Conservation (phyloP, 2,797 vertebrate genomes). For the Lithobates pipiens region DNA sequence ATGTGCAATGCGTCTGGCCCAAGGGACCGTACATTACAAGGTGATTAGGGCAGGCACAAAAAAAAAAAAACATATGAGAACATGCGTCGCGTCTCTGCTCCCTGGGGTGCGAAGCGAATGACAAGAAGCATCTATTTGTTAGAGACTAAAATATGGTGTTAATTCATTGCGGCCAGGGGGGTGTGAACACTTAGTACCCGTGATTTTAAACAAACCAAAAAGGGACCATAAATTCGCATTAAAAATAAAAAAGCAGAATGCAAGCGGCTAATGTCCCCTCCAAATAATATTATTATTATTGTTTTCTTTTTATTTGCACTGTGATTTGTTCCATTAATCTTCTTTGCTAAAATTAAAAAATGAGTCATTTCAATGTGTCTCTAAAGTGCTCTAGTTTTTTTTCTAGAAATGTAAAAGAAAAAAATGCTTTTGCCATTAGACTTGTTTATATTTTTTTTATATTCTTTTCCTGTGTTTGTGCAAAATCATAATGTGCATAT, state of each 20-base stretch:
- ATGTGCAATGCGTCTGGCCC: conserved; percentile 12
- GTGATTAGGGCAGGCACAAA: conserved; percentile 48
- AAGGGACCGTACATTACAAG: conserved; percentile 38
- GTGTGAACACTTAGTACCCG: not conserved
- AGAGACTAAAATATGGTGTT: conserved; percentile 46
- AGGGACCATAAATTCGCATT: conserved; percentile 9
- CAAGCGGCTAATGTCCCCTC: not conserved
- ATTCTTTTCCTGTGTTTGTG: too few relatives aligned
- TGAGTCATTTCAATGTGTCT: not conserved
- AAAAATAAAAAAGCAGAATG: not conserved
- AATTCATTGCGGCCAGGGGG: conserved; percentile 12
- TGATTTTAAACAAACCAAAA: conserved; percentile 6
- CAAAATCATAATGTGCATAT: too few relatives aligned
- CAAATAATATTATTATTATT: not conserved
- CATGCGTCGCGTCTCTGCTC: conserved; percentile 1
- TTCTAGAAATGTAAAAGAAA: not conserved
- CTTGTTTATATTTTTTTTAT: too few relatives aligned
- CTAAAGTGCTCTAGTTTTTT: not conserved
- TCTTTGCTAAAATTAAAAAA: not conserved
- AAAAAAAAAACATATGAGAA: conserved; percentile 31
- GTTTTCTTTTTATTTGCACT: not conserved
- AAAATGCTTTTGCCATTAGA: not conserved
- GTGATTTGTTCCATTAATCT: not conserved
- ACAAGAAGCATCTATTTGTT: conserved; percentile 27
- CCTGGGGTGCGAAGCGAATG: not conserved